A percentile compares a stretch with the other conserved stretches of the same genome.
Evolutionary conservation across 2,113 vertebrate species (phyloP).

Genomic region (Crotalus helleri): DNA sequence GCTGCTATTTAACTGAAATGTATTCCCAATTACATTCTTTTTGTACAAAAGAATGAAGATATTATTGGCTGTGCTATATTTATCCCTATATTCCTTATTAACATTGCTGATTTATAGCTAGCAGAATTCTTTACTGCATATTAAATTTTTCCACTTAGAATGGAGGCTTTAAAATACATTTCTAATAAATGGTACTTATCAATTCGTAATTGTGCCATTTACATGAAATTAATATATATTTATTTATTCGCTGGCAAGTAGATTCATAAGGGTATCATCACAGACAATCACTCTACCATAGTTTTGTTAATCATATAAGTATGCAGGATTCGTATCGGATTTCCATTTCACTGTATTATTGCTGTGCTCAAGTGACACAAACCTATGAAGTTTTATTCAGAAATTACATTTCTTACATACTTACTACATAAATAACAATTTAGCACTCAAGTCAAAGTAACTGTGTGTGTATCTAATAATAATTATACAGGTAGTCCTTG

Average conservation of each 20-base stretch:
- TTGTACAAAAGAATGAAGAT: conserved; percentile 8
- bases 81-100: conserved; percentile 37
- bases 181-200: conserved; percentile 45
- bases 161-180: conserved; percentile 34
- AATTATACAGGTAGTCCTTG: not conserved
- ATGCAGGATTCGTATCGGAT: conserved; percentile 40
- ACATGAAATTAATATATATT: conserved; percentile 42
- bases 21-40: conserved; percentile 41
- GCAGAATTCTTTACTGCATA: conserved; percentile 33
- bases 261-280: not conserved
- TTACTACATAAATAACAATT: conserved; percentile 13
- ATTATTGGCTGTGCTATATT: conserved; percentile 35
- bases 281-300: not conserved
- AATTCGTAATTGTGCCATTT: conserved; percentile 46
- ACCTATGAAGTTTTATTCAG: conserved; percentile 20
- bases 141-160: conserved; percentile 36
- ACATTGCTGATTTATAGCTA: conserved; percentile 38
- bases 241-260: conserved; percentile 13
- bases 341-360: conserved; percentile 41
- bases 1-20: conserved; percentile 1
- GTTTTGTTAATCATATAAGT: conserved; percentile 5
- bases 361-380: conserved; percentile 47
- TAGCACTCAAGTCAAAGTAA: not conserved
- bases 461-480: not conserved
- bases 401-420: conserved; percentile 21